phyloP scores from a whole-genome alignment of 2,113 vertebrate species.

The Nothobranchius furzeri region DNA sequence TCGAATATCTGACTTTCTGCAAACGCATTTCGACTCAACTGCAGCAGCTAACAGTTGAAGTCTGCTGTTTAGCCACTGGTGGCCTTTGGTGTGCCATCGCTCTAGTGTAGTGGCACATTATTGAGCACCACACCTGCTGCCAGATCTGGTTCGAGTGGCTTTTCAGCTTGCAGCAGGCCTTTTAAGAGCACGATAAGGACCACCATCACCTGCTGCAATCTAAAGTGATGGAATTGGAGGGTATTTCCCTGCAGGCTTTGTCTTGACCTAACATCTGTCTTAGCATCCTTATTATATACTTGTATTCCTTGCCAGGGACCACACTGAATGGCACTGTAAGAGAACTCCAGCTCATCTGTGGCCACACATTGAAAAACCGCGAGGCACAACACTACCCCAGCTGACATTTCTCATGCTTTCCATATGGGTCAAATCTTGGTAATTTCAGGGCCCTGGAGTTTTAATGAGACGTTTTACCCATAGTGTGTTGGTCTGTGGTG shows the following conservation, averaged over 20 bases:
- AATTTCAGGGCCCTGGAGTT: conserved; percentile 73
- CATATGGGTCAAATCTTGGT: conserved; percentile 71
- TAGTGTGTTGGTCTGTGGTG: conserved; percentile 75
- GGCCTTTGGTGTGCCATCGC: background rate
- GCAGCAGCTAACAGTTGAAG: conserved; percentile 3
- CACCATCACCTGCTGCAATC: conserved; percentile 10
- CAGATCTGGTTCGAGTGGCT: conserved; percentile 4
- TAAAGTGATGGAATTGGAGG: conserved; percentile 1
- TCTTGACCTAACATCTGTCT: conserved; percentile 50
- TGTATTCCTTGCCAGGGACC: conserved; percentile 47
- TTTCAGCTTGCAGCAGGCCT: background rate
- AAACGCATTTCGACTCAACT: background rate
- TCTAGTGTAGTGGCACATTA: background rate
- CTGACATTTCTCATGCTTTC: conserved; percentile 74
- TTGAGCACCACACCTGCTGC: background rate
- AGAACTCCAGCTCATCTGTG: conserved; percentile 63
- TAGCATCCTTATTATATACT: conserved; percentile 43
- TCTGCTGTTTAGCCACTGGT: background rate
- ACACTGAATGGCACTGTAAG: conserved; percentile 65
- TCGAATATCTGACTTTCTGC: background rate
- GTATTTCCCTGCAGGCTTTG: conserved; percentile 55
- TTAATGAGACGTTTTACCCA: conserved; percentile 78
- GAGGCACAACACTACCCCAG: conserved; percentile 62
- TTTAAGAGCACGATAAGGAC: conserved; percentile 7
- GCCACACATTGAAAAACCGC: conserved; percentile 72